Evolutionary conservation across 2,113 vertebrate genomes (phyloP), one percentile per base, ranked within the genome.

Genomic region (Pollachius pollachius): DNA sequence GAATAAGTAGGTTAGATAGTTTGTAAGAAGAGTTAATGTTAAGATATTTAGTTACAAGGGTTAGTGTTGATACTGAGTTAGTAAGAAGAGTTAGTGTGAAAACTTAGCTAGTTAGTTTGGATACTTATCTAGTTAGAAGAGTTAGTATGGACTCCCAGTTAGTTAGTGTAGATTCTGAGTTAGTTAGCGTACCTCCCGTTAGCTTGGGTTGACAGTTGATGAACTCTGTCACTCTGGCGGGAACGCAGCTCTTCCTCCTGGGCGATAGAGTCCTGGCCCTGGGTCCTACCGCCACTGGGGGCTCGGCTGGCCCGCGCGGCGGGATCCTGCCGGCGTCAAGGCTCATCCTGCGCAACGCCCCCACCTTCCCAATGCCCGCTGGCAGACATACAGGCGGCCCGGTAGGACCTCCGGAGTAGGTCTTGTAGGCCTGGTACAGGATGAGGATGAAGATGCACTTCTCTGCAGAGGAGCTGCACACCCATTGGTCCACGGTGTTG

Each of bases 171-270:
- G 41, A 30, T 34, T 34, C 30, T 34, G 30, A 5, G 41, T 9
- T 48, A 48, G 41, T 48, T 48, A 12, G 41, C 17, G 9, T 82
- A 98, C 97, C 96, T 92, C 92, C 91, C 80, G 95, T 92, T 54
- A 97, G 92, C 91, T 95, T 97, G 80, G 94, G 92, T 2, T 96
- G 95, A 85, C 97, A 98, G 90, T 98, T 98, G 73, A 97, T 92
- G 83, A 98, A 98, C 81, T 95, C 94, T 1, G 96, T 92, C 72
- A 93, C 93, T 80, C 84, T 92, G 74, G 93, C 92, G 1, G 91
- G 91, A 79, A 65, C 48, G 0, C 64, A 19, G 73, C 84, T 88
- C 64, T 86, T 87, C 27, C 81, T 48, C 73, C 82, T 25, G 34
- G 73, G 58, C 58, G 71, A 25, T 23, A 73, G 25, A 17, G 17